Base-by-base conservation (phyloP, 2,888 invertebrate species). In the Fragum fragum region DNA sequence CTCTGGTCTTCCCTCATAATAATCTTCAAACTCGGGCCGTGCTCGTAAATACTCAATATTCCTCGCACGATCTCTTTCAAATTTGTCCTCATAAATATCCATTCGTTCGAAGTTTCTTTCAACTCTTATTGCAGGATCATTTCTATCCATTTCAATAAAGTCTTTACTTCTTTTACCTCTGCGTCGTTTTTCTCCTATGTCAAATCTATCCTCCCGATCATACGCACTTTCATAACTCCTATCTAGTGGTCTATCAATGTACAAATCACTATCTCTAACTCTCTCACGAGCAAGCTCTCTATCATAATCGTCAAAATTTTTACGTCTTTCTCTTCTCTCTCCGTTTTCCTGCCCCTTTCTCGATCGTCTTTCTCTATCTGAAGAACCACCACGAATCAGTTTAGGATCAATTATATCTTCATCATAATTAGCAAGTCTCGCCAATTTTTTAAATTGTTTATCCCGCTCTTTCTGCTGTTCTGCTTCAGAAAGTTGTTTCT, bases 11-110 rank as follows among this genome's bases (percentile, higher is more conserved):
- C 75, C 85, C 59, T 69, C 69, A 66, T 74, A 83, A 32, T 76
- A 83, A 68, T 83, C 83, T 39, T 80, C 79, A 61, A 74, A 83
- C 39, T 83, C 78, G 11, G 72, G 75, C 18, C 71, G 71, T n/a
- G 61, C 76, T 39, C 83, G 71, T 21, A 79, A 36, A 21, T 68
- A 42, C 23, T 82, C 82, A 52, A 76, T 42, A 77, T 79, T 76
- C 21, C 78, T 80, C 36, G 61, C 72, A 29, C 81, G 76, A 28
- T 70, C 74, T n/a, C 71, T 66, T 52, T 66, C 74, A 59, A 83
- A 83, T 28, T 83, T 83, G 42, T 79, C 74, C 55, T 83, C 83
- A 70, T 81, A 79, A 26, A 77, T 52, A 70, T 83, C 79, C 70
- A 75, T n/a, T 18, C 81, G 66, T 23, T 74, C 76, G 73, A 75